phyloP scores from a whole-genome alignment of 1,140 invertebrate species.

The Cecropterus lyciades region DNA sequence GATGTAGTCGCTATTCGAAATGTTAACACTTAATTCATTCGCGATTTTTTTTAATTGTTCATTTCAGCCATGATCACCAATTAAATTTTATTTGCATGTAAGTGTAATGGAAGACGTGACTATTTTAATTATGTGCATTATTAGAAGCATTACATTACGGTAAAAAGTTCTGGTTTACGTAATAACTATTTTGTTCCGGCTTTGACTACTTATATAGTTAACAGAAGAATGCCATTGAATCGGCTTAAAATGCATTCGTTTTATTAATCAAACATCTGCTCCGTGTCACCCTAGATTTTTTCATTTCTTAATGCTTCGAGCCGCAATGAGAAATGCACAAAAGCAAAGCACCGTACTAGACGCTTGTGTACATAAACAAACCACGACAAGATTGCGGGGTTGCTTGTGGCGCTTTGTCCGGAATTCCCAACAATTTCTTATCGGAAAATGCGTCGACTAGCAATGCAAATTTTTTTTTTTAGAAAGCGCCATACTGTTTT shows the following conservation, averaged over 20 bases:
- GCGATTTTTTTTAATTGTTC: too few relatives aligned
- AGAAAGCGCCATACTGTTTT: too few relatives aligned
- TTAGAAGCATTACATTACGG: background rate
- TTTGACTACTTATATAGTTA: background rate
- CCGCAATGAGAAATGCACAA: conserved; percentile 17
- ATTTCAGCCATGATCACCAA: too few relatives aligned
- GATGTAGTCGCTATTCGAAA: too few relatives aligned
- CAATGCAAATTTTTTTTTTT: background rate
- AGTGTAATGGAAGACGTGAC: too few relatives aligned
- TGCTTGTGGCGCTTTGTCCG: conserved; percentile 1
- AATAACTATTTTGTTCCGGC: background rate
- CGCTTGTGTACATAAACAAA: conserved; percentile 10
- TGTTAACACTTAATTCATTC: too few relatives aligned
- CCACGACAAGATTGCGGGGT: conserved; percentile 13
- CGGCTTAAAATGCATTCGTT: conserved; percentile 1
- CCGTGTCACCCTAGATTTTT: conserved; percentile 14
- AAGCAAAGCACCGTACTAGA: conserved; percentile 8
- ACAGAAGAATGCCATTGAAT: background rate
- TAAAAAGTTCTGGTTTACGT: background rate
- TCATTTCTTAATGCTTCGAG: conserved; percentile 21
- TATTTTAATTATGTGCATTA: too few relatives aligned
- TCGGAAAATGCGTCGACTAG: background rate
- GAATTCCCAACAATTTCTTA: conserved; percentile 15
- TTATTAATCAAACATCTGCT: conserved; percentile 20
- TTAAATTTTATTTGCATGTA: too few relatives aligned